Conservation (phyloP, 2,113 vertebrate species). For the Columba janthina region DNA sequence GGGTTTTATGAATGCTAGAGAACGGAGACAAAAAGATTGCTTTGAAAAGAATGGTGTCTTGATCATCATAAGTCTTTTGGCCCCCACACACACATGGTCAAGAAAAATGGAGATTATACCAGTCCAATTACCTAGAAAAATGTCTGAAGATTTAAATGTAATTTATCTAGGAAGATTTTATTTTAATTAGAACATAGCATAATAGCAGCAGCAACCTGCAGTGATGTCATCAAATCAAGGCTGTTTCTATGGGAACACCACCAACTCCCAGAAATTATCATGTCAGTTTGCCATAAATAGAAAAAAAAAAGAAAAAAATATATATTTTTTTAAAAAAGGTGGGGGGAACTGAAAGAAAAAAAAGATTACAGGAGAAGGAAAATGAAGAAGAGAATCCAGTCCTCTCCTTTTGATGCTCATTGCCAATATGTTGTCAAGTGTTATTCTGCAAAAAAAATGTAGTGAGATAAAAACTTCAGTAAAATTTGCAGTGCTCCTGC, state of each 20-base stretch:
- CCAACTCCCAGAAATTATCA: slow-evolving; percentile 66
- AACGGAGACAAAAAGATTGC: slow-evolving; percentile 32
- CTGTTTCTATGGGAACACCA: slow-evolving; percentile 78
- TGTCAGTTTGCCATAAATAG: slow-evolving; percentile 71
- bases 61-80: not conserved
- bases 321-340: too few relatives aligned
- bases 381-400: not conserved
- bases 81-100: not conserved
- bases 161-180: slow-evolving; percentile 35
- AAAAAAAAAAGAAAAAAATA: not conserved
- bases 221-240: slow-evolving; percentile 69
- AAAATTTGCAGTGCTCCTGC: not conserved
- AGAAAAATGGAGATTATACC: not conserved
- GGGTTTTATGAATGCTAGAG: not conserved
- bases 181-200: slow-evolving; percentile 62
- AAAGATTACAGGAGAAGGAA: not conserved
- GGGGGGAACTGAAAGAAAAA: not conserved
- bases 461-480: not conserved
- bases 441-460: not conserved
- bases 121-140: not conserved
- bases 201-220: slow-evolving; percentile 62
- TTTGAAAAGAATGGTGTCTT: not conserved
- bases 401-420: not conserved
- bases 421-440: not conserved
- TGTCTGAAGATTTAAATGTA: slow-evolving; percentile 30